Base-by-base conservation (phyloP, 2,113 vertebrate genomes). In the Jaculus jaculus region DNA sequence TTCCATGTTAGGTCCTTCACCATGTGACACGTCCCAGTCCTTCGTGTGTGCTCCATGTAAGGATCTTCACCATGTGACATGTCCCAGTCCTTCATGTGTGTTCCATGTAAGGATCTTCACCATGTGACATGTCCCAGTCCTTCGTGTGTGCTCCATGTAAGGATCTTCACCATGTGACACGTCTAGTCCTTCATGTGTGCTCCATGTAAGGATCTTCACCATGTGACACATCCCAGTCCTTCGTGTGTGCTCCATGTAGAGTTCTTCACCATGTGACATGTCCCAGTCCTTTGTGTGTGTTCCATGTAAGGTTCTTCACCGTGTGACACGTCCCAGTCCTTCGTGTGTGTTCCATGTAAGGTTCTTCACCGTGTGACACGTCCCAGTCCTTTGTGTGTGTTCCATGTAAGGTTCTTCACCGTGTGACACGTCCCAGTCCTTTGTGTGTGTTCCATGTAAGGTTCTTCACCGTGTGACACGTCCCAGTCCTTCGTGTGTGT, bases 281-380 rank as follows among this genome's bases (percentile, higher is more conserved):
- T 51, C 65, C 26, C 58, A 78, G 72, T 72, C 51, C 90, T 82
- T 73, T 83, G 47, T 87, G 54, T 54, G 15, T 16, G 13, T n/a
- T n/a, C n/a, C 8, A 47, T 80, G 42, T 20, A 65, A 69, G 73
- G 81, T 92, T 72, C 10, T 85, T 28, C 86, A 81, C 20, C 34
- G n/a, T 37, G 58, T 90, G 81, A 28, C 47, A 94, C 60, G 47
- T 51, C 65, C 26, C 58, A 78, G 72, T 72, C 51, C 90, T 82
- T 73, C 79, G 47, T 87, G 54, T 54, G 15, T 16, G 13, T n/a
- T n/a, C n/a, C 8, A 47, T 80, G 42, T 20, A 65, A 69, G 73
- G 81, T 92, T 72, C 10, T 85, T 28, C 86, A 81, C 20, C 34
- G n/a, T 37, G 58, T 90, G 81, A 28, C 47, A 94, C 60, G 47